A percentile compares a stretch with the other conserved stretches of the same genome.
Conservation (phyloP, 2,888 invertebrate species). For the Leptopilina drosophilae region DNA sequence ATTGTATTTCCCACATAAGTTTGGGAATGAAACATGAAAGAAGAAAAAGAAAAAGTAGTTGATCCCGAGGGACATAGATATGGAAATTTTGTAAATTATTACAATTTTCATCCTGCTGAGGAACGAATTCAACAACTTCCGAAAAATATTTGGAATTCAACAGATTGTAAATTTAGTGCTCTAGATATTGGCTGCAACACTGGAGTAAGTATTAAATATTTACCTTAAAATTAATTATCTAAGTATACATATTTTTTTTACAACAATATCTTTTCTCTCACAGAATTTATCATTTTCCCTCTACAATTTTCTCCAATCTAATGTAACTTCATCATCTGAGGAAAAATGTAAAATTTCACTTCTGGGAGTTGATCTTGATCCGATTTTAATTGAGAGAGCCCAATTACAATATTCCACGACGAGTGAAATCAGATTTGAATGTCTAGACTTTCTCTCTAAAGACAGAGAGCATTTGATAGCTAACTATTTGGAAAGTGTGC, state of each 20-base stretch:
- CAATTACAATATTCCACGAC: conserved; percentile 77
- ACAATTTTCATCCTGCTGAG: conserved; percentile 86
- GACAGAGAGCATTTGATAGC: conserved; percentile 46
- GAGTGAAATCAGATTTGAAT: conserved; percentile 78
- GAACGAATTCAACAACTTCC: conserved; percentile 84
- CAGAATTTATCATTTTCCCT: conserved; percentile 66
- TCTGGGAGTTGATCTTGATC: conserved; percentile 88
- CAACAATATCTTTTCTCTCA: neutral
- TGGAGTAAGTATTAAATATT: conserved; percentile 79
- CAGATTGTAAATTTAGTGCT: conserved; percentile 77
- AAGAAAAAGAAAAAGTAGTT: conserved; percentile 32
- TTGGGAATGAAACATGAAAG: neutral
- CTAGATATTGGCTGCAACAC: conserved; percentile 89
- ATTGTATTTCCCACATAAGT: too few relatives aligned
- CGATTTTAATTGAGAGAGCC: conserved; percentile 83
- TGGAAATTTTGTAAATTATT: conserved; percentile 94
- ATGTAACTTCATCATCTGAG: conserved; percentile 73
- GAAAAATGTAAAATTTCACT: conserved; percentile 75
- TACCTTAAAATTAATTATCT: neutral
- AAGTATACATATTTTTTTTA: neutral
- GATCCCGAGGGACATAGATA: conserved; percentile 88
- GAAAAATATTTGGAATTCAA: conserved; percentile 75
- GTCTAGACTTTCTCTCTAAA: conserved; percentile 81
- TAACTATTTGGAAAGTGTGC: conserved; percentile 76
- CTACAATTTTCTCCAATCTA: conserved; percentile 74